Evolutionary conservation across 1,140 invertebrate species (phyloP).

Genomic region (Apis florea): DNA sequence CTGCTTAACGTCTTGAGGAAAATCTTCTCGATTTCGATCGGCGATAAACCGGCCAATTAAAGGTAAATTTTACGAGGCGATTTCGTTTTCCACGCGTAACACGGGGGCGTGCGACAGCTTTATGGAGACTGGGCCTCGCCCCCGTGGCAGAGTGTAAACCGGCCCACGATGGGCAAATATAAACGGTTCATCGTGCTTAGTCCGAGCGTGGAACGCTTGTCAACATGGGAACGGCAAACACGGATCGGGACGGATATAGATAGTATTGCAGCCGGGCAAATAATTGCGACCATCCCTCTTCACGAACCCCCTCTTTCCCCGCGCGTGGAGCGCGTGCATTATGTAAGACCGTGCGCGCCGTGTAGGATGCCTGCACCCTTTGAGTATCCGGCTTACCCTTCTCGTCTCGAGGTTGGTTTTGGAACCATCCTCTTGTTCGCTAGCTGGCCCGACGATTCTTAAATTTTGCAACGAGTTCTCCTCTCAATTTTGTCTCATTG

Average conservation of each 20-base stretch:
- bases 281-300: slow-evolving; percentile 41
- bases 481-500: too few relatives aligned
- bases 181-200: slow-evolving; percentile 60
- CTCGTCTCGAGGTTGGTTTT: slow-evolving; percentile 10
- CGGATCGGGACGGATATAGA: slow-evolving; percentile 61
- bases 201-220: slow-evolving; percentile 58
- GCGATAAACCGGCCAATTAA: slow-evolving; percentile 34
- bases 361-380: slow-evolving; percentile 20
- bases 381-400: slow-evolving; percentile 25
- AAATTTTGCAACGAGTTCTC: too few relatives aligned
- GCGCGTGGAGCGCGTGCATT: slow-evolving; percentile 37
- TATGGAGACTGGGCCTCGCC: slow-evolving; percentile 21
- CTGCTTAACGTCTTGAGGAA: too few relatives aligned
- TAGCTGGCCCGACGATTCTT: neutral
- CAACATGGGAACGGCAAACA: slow-evolving; percentile 67
- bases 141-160: slow-evolving; percentile 38
- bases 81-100: slow-evolving; percentile 18
- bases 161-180: slow-evolving; percentile 53
- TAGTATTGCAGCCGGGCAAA: slow-evolving; percentile 65
- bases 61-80: neutral
- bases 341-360: slow-evolving; percentile 58
- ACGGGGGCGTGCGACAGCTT: slow-evolving; percentile 17
- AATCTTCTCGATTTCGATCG: neutral
- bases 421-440: neutral
- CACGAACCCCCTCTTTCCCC: neutral